A percentile compares a stretch with the other conserved stretches of the same genome.
Conservation (phyloP, 1,140 invertebrate genomes). For the Zaprionus vittiger region DNA sequence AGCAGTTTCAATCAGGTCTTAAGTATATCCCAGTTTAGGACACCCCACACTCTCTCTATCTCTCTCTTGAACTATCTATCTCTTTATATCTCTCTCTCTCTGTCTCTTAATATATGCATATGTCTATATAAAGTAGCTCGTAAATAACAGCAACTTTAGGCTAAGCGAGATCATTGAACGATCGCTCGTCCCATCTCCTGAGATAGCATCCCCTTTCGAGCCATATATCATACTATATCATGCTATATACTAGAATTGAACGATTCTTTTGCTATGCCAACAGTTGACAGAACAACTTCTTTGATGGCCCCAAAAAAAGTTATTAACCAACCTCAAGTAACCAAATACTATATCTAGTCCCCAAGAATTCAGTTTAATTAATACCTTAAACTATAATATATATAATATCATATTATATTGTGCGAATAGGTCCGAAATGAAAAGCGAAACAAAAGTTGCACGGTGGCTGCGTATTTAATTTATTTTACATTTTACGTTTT, state of each 20-base stretch:
- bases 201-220: conserved; percentile 9
- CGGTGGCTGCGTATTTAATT: conserved; percentile 78
- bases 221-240: conserved; percentile 29
- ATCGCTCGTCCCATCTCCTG: conserved; percentile 11
- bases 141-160: conserved; percentile 49
- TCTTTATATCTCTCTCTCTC: background rate
- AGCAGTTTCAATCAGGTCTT: conserved; percentile 3
- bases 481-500: conserved; percentile 33
- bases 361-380: conserved; percentile 46
- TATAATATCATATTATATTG: background rate
- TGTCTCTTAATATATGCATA: conserved; percentile 7
- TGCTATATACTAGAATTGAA: conserved; percentile 63
- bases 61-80: conserved; percentile 5
- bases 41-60: background rate
- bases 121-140: conserved; percentile 22
- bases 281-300: conserved; percentile 79
- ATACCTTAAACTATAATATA: conserved; percentile 34
- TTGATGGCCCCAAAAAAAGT: conserved; percentile 57
- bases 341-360: conserved; percentile 26
- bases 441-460: conserved; percentile 69
- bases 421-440: conserved; percentile 68
- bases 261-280: conserved; percentile 66
- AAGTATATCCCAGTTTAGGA: conserved; percentile 25
- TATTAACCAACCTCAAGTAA: conserved; percentile 67
- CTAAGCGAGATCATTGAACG: conserved; percentile 29